Conservation (phyloP, 2,113 vertebrate species). For the Panthera tigris region DNA sequence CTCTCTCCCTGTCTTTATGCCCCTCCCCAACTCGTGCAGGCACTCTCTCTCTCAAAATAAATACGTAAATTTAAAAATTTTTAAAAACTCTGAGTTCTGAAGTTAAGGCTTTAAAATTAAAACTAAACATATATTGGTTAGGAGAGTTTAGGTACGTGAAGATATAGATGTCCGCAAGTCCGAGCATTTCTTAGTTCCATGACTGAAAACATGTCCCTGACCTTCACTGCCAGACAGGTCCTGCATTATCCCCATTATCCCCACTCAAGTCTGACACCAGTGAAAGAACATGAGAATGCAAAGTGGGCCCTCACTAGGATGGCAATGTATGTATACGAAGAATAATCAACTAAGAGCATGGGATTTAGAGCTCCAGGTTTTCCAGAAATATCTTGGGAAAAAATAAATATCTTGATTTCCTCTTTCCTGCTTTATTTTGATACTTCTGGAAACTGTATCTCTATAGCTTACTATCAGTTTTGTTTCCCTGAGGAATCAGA, state of each 20-base stretch:
- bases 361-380: not conserved
- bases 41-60: no score
- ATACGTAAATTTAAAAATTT: no score
- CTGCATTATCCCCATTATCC: not conserved
- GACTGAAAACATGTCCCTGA: not conserved
- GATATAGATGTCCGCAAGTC: not conserved
- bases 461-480: not conserved
- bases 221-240: not conserved
- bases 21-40: no score
- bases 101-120: conserved; percentile 38
- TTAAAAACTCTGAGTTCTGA: not conserved
- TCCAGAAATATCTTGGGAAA: not conserved
- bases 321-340: not conserved
- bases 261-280: not conserved
- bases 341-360: not conserved
- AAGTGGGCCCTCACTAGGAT: not conserved
- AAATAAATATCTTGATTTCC: not conserved
- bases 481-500: not conserved
- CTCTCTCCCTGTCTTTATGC: no score
- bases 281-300: not conserved
- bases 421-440: not conserved
- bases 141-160: not conserved
- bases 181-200: not conserved
- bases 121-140: not conserved
- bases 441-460: conserved; percentile 16